These are phyloP conservation scores for Illadopsis cleaveri DNA, from an alignment of 2,113 vertebrate species.

Conservation along the genomic window DNA sequence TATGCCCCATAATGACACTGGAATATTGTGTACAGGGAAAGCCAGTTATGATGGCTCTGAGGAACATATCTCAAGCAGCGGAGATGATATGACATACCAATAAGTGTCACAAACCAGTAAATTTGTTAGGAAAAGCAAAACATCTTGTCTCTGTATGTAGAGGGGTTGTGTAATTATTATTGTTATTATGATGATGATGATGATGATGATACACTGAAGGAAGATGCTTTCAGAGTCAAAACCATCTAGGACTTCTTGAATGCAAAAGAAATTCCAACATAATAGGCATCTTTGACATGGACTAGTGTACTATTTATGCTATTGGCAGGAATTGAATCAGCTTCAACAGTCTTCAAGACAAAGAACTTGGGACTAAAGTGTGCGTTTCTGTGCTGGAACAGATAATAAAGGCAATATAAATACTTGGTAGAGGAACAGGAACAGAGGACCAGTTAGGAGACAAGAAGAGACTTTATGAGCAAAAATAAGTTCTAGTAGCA, in stretches of 20 bases:
- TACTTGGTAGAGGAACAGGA: background rate
- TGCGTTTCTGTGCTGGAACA: accelerated
- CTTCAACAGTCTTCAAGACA: background rate
- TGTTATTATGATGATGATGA: too few relatives aligned
- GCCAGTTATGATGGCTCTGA: background rate
- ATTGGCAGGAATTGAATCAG: background rate
- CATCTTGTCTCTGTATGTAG: background rate
- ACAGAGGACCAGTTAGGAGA: background rate
- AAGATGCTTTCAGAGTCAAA: background rate
- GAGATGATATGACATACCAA: background rate
- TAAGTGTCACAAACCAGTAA: background rate
- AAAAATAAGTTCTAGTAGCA: background rate
- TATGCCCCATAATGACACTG: background rate
- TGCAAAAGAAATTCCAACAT: background rate
- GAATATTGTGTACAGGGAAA: background rate
- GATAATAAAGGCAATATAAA: background rate
- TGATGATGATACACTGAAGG: background rate
- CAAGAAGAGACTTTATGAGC: background rate
- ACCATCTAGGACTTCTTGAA: background rate
- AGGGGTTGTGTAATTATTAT: accelerated
- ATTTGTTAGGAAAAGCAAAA: background rate
- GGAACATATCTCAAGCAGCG: background rate
- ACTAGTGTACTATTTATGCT: background rate
- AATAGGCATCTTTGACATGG: background rate
- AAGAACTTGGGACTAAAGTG: background rate